phyloP scores from a whole-genome alignment of 2,113 vertebrate genomes.

The Hemicordylus capensis region DNA sequence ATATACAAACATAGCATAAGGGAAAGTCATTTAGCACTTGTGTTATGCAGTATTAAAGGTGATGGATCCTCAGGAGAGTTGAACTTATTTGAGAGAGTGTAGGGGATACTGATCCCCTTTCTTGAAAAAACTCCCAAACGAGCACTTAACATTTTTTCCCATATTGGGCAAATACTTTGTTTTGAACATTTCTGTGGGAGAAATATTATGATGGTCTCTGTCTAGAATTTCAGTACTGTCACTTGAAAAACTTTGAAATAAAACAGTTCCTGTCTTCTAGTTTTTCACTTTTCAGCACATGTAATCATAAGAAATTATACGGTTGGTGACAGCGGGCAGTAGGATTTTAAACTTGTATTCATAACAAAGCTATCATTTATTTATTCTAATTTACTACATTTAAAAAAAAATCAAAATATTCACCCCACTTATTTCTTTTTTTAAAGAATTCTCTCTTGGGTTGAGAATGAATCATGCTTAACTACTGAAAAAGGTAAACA shows the following conservation, averaged over 20 bases:
- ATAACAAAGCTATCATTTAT: slow-evolving; percentile 36
- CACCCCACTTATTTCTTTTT: slow-evolving; percentile 11
- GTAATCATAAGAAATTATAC: slow-evolving; percentile 17
- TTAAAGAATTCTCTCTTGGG: slow-evolving; percentile 40
- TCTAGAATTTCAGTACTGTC: slow-evolving; percentile 47
- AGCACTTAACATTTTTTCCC: neutral
- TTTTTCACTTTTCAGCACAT: slow-evolving; percentile 31
- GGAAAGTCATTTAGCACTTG: neutral
- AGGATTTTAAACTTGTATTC: slow-evolving; percentile 22
- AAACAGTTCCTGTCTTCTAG: slow-evolving; percentile 39
- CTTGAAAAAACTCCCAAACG: no score
- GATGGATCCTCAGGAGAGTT: neutral
- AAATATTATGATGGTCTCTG: slow-evolving; percentile 35
- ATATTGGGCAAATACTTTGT: slow-evolving; percentile 33
- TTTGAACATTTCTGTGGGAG: slow-evolving; percentile 54
- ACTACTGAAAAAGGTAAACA: slow-evolving; percentile 59
- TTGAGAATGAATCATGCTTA: slow-evolving; percentile 57
- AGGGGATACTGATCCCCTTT: neutral
- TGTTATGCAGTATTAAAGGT: neutral
- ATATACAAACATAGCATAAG: neutral
- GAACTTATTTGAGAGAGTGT: neutral
- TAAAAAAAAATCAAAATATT: slow-evolving; percentile 40
- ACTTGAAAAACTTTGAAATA: slow-evolving; percentile 57
- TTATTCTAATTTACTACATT: slow-evolving; percentile 33
- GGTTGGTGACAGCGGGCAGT: slow-evolving; percentile 11